Evolutionary conservation across 2,888 invertebrate species (phyloP).

Genomic region (Hypena proboscidalis): DNA sequence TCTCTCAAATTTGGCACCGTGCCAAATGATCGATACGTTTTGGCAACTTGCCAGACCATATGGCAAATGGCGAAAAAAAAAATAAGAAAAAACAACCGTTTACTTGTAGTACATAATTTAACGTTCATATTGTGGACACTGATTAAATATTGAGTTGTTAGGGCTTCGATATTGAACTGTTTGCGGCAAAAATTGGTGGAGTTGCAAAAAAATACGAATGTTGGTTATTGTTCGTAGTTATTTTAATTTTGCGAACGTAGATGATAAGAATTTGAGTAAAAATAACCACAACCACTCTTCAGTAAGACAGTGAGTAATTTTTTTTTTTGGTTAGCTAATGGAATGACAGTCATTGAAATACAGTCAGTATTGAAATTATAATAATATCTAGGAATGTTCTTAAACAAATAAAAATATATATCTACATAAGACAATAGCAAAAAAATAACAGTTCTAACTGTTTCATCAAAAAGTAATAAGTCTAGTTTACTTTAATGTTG

Average conservation of each 20-base stretch:
- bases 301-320: too few relatives aligned
- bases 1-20: slow-evolving; percentile 62
- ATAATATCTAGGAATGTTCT: too few relatives aligned
- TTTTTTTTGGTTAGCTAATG: too few relatives aligned
- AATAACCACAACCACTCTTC: too few relatives aligned
- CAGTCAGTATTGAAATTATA: too few relatives aligned
- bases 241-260: background rate
- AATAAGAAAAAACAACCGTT: slow-evolving; percentile 44
- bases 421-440: too few relatives aligned
- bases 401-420: too few relatives aligned
- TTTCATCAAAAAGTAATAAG: too few relatives aligned
- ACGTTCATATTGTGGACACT: slow-evolving; percentile 40
- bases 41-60: slow-evolving; percentile 70
- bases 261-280: too few relatives aligned
- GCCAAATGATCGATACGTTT: slow-evolving; percentile 77
- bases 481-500: too few relatives aligned
- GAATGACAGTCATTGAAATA: too few relatives aligned
- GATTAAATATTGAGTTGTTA: slow-evolving; percentile 30
- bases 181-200: background rate
- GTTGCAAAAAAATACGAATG: background rate
- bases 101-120: slow-evolving; percentile 53
- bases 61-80: slow-evolving; percentile 57
- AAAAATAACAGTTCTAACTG: too few relatives aligned
- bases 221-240: background rate
- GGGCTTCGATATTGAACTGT: background rate